Base-by-base conservation (phyloP, 2,113 vertebrate genomes). In the Lophius piscatorius region DNA sequence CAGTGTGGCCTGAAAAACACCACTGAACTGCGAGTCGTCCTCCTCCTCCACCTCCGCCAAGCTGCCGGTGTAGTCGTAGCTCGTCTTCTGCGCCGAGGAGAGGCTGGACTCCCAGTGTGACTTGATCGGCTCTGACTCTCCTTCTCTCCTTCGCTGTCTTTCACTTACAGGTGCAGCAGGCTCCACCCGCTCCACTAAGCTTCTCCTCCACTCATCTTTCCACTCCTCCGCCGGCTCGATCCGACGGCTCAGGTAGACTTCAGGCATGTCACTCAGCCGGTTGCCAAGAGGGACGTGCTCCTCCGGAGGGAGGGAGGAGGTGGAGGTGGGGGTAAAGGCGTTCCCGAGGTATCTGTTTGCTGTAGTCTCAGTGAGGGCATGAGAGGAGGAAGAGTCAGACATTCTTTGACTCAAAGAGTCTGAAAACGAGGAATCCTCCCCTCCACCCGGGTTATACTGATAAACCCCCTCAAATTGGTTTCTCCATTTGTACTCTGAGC, bases 1-100 rank as follows among this genome's bases (percentile, higher is more conserved):
- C 0, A 80, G 78, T 0, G 82, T 91, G 29, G 91, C 92, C 46
- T 44, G 78, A 60, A 89, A 92, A 14, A 91, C 48, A n/a, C 89
- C 89, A 2, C 63, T 77, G 22, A 78, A 76, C 1, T 0, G 0
- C 11, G 40, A 42, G n/a, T 24, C 13, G 6, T 70, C 8, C 1
- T 18, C 5, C 9, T 66, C 57, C 1, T 52, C 50, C 23, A 35
- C 28, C 26, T 44, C 3, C 28, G 40, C 42, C 28, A 23, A 10
- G 39, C 68, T 62, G 0, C 11, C 1, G 35, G 13, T 17, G n/a
- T n/a, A n/a, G 56, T 60, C 34, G 23, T 14, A 20, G 46, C 29
- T 40, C 41, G 36, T 26, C 12, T 54, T 26, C 4, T 10, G 13
- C 0, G 51, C 4, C 0, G 66, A 63, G 22, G 67, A 42, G 51